Evolutionary conservation across 2,797 vertebrate species (phyloP).

Genomic region (Ptychobarbus kaznakovi): DNA sequence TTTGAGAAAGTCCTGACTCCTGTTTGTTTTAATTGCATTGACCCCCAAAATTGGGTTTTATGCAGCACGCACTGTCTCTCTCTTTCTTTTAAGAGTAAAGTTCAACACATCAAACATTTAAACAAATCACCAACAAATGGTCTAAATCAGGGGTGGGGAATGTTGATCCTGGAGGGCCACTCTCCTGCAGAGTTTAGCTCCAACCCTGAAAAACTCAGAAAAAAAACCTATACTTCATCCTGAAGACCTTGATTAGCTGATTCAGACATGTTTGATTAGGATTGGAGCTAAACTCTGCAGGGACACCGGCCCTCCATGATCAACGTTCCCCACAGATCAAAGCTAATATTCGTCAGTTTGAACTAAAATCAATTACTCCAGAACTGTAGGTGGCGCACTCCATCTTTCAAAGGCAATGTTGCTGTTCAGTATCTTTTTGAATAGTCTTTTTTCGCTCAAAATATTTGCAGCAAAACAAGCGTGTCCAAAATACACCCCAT

Average conservation of each 20-base stretch:
- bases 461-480: background rate
- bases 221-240: too few species aligned
- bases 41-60: background rate
- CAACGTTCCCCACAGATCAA: too few species aligned
- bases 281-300: too few species aligned
- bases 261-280: too few species aligned
- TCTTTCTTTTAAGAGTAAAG: background rate
- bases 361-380: background rate
- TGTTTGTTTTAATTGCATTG: constrained; percentile 41
- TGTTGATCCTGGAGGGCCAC: too few species aligned
- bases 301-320: too few species aligned
- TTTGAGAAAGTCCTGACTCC: constrained; percentile 6
- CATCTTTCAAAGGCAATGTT: background rate
- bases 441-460: background rate
- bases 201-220: too few species aligned
- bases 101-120: background rate
- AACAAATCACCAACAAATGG: background rate
- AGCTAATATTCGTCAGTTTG: background rate
- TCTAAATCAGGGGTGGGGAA: background rate
- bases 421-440: background rate
- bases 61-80: background rate
- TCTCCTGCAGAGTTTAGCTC: too few species aligned
- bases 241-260: too few species aligned
- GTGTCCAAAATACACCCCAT: background rate
- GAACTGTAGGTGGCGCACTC: background rate